These are phyloP conservation scores for Macrostomum cliftonense DNA, from an alignment of 2,888 invertebrate genomes.

Conservation along the genomic window DNA sequence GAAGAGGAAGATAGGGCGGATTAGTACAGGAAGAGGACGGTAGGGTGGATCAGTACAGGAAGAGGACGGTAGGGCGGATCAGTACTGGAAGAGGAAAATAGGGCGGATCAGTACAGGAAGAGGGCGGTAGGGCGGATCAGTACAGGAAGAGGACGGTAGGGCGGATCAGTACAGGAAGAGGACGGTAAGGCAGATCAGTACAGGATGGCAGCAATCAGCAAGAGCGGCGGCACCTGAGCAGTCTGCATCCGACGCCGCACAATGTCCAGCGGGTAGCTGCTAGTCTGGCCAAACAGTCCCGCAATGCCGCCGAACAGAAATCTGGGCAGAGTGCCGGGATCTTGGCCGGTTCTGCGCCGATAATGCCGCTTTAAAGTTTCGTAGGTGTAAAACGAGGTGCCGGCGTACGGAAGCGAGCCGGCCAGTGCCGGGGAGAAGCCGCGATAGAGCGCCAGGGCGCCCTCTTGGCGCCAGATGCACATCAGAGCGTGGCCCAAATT, in stretches of 20 bases:
- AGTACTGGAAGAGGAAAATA: too few relatives aligned
- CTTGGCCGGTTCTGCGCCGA: slow-evolving; percentile 18
- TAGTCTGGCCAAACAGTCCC: slow-evolving; percentile 76
- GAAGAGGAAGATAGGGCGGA: not conserved
- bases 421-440: slow-evolving; percentile 74
- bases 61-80: too few relatives aligned
- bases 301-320: slow-evolving; percentile 42
- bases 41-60: too few relatives aligned
- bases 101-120: too few relatives aligned
- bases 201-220: too few relatives aligned
- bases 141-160: too few relatives aligned
- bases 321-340: slow-evolving; percentile 47
- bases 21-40: too few relatives aligned
- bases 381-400: slow-evolving; percentile 87
- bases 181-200: too few relatives aligned
- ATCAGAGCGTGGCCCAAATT: slow-evolving; percentile 35
- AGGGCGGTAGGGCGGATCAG: too few relatives aligned
- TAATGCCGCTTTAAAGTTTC: slow-evolving; percentile 64
- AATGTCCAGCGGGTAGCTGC: slow-evolving; percentile 88
- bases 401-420: slow-evolving; percentile 88
- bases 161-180: too few relatives aligned
- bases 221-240: slow-evolving; percentile 34
- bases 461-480: slow-evolving; percentile 58
- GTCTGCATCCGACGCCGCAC: slow-evolving; percentile 57
- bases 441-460: slow-evolving; percentile 55